Evolutionary conservation across 2,113 vertebrate genomes (phyloP).

Genomic region (Malaclemys terrapin): DNA sequence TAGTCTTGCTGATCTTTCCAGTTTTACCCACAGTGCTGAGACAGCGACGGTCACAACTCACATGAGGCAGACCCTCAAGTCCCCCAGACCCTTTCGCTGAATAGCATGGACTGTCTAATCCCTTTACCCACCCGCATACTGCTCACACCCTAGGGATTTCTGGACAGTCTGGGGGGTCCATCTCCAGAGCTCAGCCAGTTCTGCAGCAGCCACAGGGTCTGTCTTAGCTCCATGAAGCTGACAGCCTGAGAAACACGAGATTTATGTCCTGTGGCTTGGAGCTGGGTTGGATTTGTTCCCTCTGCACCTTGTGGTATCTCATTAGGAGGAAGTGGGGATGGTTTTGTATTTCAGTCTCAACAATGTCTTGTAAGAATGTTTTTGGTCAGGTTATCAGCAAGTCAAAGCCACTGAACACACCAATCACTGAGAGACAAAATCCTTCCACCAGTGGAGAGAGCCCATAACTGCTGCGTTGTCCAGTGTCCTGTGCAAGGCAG

Average conservation of each 20-base stretch:
- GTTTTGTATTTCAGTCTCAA: background rate
- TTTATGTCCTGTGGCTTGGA: background rate
- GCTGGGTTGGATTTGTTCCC: background rate
- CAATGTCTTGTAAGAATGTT: background rate
- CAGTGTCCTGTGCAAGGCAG: background rate
- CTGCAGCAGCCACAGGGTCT: background rate
- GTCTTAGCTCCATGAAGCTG: fast-evolving
- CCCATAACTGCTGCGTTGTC: background rate
- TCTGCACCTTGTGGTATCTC: background rate
- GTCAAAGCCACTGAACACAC: conserved; percentile 61
- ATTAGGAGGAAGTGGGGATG: background rate
- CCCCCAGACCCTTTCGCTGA: background rate
- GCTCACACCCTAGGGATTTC: background rate
- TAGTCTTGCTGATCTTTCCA: background rate
- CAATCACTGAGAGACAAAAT: conserved; percentile 64
- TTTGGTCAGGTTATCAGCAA: conserved; percentile 44
- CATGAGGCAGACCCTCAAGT: background rate
- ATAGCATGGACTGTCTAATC: background rate
- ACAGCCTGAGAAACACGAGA: background rate
- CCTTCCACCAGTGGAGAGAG: background rate
- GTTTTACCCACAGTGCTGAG: background rate
- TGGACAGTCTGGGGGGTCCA: too few species aligned
- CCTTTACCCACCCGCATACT: background rate
- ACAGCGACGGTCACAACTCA: background rate
- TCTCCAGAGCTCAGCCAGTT: background rate